Percentiles rank a stretch among this genome's conserved stretches.
phyloP scores from a whole-genome alignment of 1,140 invertebrate genomes.

The Stegodyphus mimosarum region DNA sequence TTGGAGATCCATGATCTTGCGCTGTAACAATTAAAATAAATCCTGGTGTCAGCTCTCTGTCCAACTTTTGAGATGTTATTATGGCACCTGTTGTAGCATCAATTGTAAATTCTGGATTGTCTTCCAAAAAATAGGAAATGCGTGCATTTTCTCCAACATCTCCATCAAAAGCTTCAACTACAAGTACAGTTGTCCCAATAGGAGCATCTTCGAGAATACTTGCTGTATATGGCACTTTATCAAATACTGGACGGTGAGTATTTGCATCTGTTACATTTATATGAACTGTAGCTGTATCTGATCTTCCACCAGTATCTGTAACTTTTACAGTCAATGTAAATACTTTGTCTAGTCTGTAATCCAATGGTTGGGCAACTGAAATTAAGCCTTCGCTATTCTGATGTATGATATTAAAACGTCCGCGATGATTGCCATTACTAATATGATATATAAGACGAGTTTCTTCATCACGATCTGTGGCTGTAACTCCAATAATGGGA shows the following conservation, averaged over 20 bases:
- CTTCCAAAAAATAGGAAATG: slow-evolving; percentile 71
- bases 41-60: slow-evolving; percentile 80
- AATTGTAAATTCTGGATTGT: slow-evolving; percentile 83
- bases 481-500: slow-evolving; percentile 86
- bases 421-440: slow-evolving; percentile 85
- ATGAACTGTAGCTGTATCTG: slow-evolving; percentile 88
- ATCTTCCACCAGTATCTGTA: slow-evolving; percentile 86
- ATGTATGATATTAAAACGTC: slow-evolving; percentile 87
- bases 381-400: slow-evolving; percentile 90
- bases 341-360: slow-evolving; percentile 71
- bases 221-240: slow-evolving; percentile 89
- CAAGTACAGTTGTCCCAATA: slow-evolving; percentile 88
- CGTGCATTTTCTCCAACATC: slow-evolving; percentile 94
- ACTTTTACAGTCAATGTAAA: slow-evolving; percentile 77
- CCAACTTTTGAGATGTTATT: slow-evolving; percentile 81
- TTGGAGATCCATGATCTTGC: slow-evolving; percentile 88
- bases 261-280: slow-evolving; percentile 96
- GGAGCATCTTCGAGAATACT: slow-evolving; percentile 91
- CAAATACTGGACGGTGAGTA: slow-evolving; percentile 90
- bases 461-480: slow-evolving; percentile 92
- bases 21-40: slow-evolving; percentile 92
- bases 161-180: slow-evolving; percentile 89
- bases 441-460: slow-evolving; percentile 88
- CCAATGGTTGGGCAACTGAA: slow-evolving; percentile 87
- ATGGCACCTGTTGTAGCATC: slow-evolving; percentile 88